phyloP scores from a whole-genome alignment of 2,113 vertebrate species.

The Cricetomys ansorgei region DNA sequence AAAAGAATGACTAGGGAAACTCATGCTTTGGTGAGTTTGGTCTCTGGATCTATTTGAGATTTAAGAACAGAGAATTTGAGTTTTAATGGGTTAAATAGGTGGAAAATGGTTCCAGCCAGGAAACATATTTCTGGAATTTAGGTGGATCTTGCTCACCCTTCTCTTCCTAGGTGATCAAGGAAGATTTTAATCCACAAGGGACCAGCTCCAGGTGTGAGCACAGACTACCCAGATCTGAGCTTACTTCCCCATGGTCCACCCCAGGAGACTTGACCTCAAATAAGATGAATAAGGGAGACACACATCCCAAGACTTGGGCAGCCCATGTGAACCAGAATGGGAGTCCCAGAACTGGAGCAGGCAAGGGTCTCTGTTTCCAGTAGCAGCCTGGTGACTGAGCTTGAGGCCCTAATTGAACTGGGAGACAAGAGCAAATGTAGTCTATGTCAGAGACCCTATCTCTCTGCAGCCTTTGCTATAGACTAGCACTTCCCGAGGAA shows the following conservation, averaged over 20 bases:
- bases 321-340: background rate
- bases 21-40: background rate
- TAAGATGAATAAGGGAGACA: background rate
- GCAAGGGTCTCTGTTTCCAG: background rate
- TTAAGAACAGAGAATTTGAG: background rate
- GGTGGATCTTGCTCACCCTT: background rate
- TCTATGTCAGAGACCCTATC: background rate
- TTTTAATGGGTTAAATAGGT: background rate
- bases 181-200: background rate
- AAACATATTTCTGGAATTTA: background rate
- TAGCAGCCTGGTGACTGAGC: background rate
- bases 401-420: too few species aligned
- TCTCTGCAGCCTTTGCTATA: background rate
- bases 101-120: background rate
- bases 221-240: too few species aligned
- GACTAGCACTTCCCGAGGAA: background rate
- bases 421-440: accelerated
- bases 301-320: background rate
- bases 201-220: background rate
- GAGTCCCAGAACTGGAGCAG: background rate
- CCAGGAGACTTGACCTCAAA: background rate
- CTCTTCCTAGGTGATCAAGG: background rate
- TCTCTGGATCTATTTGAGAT: background rate
- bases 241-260: background rate
- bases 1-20: background rate